Conservation (phyloP, 1,140 invertebrate species). For the Lepidurus packardi region DNA sequence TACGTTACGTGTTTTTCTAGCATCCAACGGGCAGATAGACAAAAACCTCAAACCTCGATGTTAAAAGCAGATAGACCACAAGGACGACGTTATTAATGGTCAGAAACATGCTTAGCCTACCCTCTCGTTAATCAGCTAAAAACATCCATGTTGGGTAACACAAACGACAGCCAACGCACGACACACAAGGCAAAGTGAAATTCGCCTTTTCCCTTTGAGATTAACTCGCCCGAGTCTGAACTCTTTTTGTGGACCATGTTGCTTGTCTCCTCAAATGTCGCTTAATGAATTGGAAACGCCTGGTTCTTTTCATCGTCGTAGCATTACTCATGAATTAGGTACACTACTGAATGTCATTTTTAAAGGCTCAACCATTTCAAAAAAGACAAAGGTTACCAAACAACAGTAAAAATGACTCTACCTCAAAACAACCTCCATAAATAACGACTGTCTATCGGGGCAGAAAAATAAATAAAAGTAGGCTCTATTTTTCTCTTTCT, state of each 20-base stretch:
- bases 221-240: neutral
- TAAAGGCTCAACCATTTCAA: no score
- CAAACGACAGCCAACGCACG: no score
- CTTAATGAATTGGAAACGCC: conserved; percentile 14
- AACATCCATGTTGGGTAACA: no score
- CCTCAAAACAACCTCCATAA: no score
- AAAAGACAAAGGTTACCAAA: no score
- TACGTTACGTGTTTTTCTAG: no score
- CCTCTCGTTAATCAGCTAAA: conserved; percentile 1
- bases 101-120: conserved; percentile 1
- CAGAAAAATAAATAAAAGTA: no score
- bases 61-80: conserved; percentile 7
- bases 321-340: neutral
- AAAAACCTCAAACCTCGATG: neutral
- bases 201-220: neutral
- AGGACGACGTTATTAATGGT: conserved; percentile 18
- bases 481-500: no score
- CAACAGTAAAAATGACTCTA: no score
- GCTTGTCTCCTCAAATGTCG: neutral
- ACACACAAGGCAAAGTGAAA: neutral
- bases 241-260: neutral
- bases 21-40: neutral
- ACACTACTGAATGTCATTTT: neutral
- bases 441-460: no score
- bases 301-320: neutral